These are phyloP conservation scores for Lampris incognitus DNA, from an alignment of 2,113 vertebrate genomes.

Conservation along the genomic window DNA sequence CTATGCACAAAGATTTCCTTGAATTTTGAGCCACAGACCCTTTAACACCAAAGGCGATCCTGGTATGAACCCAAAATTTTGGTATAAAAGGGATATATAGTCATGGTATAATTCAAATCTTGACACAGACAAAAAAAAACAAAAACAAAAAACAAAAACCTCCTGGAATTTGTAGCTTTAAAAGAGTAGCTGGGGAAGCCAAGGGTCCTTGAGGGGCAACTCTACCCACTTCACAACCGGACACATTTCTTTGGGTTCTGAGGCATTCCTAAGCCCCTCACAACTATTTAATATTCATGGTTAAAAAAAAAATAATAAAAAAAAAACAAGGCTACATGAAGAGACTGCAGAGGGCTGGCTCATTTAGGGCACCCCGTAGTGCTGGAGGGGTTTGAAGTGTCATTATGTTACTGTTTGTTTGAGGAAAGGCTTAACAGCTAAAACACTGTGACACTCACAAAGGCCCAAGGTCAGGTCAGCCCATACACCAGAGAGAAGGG, in stretches of 20 bases:
- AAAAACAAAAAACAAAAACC: too few relatives aligned
- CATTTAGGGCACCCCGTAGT: constrained; percentile 73
- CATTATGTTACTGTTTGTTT: constrained; percentile 85
- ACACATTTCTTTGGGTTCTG: constrained; percentile 49
- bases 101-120: background rate
- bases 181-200: background rate
- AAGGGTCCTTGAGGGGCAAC: constrained; percentile 23
- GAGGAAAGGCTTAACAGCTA: constrained; percentile 77
- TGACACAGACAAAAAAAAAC: background rate
- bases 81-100: too few relatives aligned
- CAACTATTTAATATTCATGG: constrained; percentile 76
- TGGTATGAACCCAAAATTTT: too few relatives aligned
- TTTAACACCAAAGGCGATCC: too few relatives aligned
- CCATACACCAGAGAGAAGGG: constrained; percentile 35
- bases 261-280: constrained; percentile 59
- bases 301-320: constrained; percentile 62
- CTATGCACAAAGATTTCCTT: too few relatives aligned
- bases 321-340: constrained; percentile 48
- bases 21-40: too few relatives aligned
- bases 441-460: constrained; percentile 76
- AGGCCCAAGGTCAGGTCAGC: constrained; percentile 75
- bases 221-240: constrained; percentile 32
- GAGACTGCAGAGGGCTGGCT: constrained; percentile 54
- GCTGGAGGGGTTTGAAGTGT: constrained; percentile 82
- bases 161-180: background rate